Base-by-base conservation (phyloP, 37 sponge, comb jelly and placozoan genomes). In the Halichondria panicea region DNA sequence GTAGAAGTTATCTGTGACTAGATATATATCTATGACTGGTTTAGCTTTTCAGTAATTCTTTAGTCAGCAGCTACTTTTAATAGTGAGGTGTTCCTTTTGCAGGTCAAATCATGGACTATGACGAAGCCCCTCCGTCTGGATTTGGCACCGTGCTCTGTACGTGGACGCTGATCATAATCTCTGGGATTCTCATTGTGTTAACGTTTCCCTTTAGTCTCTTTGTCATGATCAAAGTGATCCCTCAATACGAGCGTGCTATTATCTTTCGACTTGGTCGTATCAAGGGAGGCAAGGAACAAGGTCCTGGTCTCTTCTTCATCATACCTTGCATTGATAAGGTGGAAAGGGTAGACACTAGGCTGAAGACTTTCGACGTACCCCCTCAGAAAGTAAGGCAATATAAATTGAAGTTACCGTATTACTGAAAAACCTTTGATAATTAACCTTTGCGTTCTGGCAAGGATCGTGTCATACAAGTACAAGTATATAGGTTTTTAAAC, bases 201-300 rank as follows among this genome's bases (percentile, higher is more conserved):
- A 71, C 77, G 65, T 84, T 89, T 59, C 95, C 95, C 11, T 78
- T 95, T 42, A 85, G 89, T 7, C 79, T 91, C 43, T 41, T 78
- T 41, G 78, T 82, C 55, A 44, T 85, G 24, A 85, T 95, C 75
- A 95, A 95, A 86, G 95, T 94, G 28, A 77, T 96, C 2, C 85
- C 91, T 18, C 88, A 87, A 45, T 96, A 96, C 69, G 88, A 94
- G 74, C 52, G 95, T 33, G 98, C 95, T 4, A 91, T 97, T 8
- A 89, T 97, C 8, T 92, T 94, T 64, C 73, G 95, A 68, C 88
- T 97, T 22, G 98, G 98, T 19, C 74, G 98, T 18, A 59, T 96
- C 28, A 79, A 61, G 69, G 91, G 78, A n/a, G 81, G 88, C n/a
- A 63, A 81, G 43, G 92, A 80, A 54, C 75, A 72, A 38, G 95